Base-by-base conservation (phyloP, 2,113 vertebrate species). In the Xenopus tropicalis region DNA sequence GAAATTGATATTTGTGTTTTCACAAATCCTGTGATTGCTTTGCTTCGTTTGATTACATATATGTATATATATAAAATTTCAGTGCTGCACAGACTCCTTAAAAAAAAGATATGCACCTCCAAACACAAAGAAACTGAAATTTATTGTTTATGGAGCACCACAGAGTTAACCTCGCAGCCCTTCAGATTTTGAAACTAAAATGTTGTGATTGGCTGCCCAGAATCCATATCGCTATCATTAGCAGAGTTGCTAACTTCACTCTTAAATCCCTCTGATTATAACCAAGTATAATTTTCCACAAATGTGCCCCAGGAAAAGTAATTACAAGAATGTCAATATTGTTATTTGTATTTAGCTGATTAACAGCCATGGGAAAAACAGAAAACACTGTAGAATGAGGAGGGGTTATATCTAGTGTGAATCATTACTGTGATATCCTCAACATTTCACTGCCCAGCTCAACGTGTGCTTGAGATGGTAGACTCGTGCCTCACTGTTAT, bases 311-410 rank as follows among this genome's bases (percentile, higher is more conserved):
- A 87, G 83, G 80, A 90, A 86, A 88, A 89, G 83, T 92, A 86
- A 90, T 91, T 91, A 89, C 82, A 83, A 86, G 83, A 83, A 85
- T 88, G 89, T 89, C 91, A 91, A 87, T 92, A 92, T 83, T 82
- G 69, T 86, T 84, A 83, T 85, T 85, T 78, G 83, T 87, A 89
- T 90, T 90, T 88, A 87, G 80, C 87, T 90, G 88, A 91, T 89
- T 90, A 91, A 90, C 90, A 89, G 83, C 87, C 85, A 62, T 88
- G 83, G 83, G 84, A 76, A 62, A 74, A 61, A 52, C 14, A 66
- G 62, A 48, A 43, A 51, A 1, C 20, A 59, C 11, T 24, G 57
- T 23, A 20, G 16, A 59, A 22, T 12, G 14, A 24, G 57, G 62
- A 46, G 62, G 72, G 78, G 82, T 82, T 80, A 84, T 72, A 20